Conservation (phyloP, 2,113 vertebrate genomes). For the Mobula hypostoma region DNA sequence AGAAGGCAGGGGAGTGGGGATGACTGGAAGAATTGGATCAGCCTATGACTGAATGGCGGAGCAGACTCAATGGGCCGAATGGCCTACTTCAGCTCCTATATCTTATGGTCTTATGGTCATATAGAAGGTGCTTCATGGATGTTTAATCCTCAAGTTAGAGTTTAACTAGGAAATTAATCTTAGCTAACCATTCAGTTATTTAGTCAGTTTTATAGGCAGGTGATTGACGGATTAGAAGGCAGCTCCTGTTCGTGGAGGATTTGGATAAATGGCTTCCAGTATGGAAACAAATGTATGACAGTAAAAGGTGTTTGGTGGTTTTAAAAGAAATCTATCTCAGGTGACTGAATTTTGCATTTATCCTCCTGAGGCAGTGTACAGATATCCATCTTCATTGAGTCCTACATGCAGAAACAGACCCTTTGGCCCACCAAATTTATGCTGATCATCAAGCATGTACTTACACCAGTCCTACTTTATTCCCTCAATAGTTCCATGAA, state of each 20-base stretch:
- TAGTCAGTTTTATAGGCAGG: neutral
- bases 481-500: no score
- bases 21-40: no score
- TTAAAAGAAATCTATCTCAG: neutral
- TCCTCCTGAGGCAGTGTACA: neutral
- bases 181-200: neutral
- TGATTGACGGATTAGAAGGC: neutral
- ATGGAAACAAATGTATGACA: neutral
- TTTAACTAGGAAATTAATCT: neutral
- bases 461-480: no score
- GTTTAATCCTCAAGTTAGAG: neutral
- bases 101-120: no score
- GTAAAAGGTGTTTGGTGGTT: neutral
- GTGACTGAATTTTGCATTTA: neutral
- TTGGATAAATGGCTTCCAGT: neutral
- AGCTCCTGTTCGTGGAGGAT: neutral
- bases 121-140: neutral
- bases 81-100: no score
- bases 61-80: no score
- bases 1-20: no score
- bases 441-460: no score
- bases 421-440: no score
- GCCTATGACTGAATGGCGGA: no score
- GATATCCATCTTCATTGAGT: no score
- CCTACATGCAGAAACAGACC: no score